phyloP scores from a whole-genome alignment of 2,888 invertebrate species.

The Pheosia gnoma region DNA sequence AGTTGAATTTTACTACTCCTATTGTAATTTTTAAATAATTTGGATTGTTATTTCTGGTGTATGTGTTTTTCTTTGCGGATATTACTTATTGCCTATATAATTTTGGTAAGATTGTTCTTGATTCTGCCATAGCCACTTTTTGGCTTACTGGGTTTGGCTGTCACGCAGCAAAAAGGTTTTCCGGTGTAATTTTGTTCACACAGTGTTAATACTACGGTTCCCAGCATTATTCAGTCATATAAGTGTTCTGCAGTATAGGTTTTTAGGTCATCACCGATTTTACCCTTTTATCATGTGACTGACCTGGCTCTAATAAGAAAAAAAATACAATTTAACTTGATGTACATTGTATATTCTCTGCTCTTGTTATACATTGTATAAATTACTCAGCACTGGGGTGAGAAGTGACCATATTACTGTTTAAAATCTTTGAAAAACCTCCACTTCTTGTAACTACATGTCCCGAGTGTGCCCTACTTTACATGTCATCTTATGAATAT shows the following conservation, averaged over 20 bases:
- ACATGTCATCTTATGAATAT: too few species aligned
- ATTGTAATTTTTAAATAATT: constrained; percentile 42
- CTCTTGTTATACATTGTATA: too few species aligned
- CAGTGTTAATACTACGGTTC: constrained; percentile 10
- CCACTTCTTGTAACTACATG: too few species aligned
- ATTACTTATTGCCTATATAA: constrained; percentile 35
- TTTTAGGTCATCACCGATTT: constrained; percentile 10
- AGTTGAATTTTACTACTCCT: constrained; percentile 66
- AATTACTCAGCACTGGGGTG: not conserved
- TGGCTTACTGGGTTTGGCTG: constrained; percentile 41
- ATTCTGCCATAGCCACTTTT: constrained; percentile 55
- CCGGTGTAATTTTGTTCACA: constrained; percentile 7
- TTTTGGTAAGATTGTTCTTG: constrained; percentile 60
- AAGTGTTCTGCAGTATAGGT: constrained; percentile 1
- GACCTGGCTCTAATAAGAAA: constrained; percentile 17
- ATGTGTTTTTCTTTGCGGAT: constrained; percentile 58
- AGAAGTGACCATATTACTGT: not conserved
- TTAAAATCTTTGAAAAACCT: too few species aligned
- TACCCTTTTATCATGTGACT: constrained; percentile 59
- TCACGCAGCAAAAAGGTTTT: constrained; percentile 42
- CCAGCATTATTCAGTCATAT: constrained; percentile 13
- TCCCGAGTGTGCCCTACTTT: too few species aligned
- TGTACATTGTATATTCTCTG: not conserved
- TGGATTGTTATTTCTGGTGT: constrained; percentile 51
- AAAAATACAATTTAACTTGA: constrained; percentile 9